A percentile compares a stretch with the other conserved stretches of the same genome.
Conservation (phyloP, 2,888 invertebrate genomes). For the Eristalinus sepulchralis region DNA sequence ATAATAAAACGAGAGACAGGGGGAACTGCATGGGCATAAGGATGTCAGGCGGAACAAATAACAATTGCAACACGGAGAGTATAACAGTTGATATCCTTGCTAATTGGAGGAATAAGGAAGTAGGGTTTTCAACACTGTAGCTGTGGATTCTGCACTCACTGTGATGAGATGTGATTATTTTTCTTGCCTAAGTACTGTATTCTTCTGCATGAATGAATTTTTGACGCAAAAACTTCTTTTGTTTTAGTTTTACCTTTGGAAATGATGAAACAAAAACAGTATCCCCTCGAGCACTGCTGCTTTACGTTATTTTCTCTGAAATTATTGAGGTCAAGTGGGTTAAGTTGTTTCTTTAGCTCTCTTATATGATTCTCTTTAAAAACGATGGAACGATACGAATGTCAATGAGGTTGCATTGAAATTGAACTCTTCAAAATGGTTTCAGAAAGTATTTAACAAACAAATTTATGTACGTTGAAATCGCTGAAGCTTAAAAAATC, state of each 20-base stretch:
- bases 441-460: too few relatives aligned
- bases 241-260: constrained; percentile 25
- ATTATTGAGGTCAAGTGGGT: constrained; percentile 47
- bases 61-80: constrained; percentile 62
- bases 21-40: constrained; percentile 27
- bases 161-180: constrained; percentile 68
- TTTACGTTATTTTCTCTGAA: constrained; percentile 19
- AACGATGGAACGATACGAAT: neutral
- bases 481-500: too few relatives aligned
- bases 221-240: constrained; percentile 56
- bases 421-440: neutral
- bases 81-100: constrained; percentile 67
- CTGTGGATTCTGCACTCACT: constrained; percentile 8
- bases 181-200: constrained; percentile 48
- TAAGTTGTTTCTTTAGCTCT: constrained; percentile 2
- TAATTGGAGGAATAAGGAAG: constrained; percentile 72
- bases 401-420: neutral
- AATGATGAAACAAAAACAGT: neutral
- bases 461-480: too few relatives aligned
- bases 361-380: neutral
- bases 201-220: constrained; percentile 47
- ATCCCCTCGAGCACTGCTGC: constrained; percentile 15
- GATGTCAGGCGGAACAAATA: constrained; percentile 65
- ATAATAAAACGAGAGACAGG: constrained; percentile 30
- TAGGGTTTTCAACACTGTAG: constrained; percentile 42